Conservation (phyloP, 2,888 invertebrate genomes). For the Hesperia comma region DNA sequence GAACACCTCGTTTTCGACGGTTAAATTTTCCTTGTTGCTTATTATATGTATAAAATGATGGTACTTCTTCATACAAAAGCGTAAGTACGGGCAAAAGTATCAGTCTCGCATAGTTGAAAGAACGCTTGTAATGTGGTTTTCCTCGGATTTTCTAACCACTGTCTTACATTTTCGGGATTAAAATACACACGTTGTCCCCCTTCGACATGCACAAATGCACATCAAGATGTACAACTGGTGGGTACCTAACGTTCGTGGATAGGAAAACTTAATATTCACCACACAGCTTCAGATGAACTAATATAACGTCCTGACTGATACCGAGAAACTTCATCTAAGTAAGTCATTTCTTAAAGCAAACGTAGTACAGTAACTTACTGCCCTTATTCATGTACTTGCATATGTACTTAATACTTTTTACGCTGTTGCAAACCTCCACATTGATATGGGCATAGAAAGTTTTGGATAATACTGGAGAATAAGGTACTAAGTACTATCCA, state of each 20-base stretch:
- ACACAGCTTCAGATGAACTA: slow-evolving; percentile 41
- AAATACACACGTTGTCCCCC: no score
- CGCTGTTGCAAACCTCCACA: slow-evolving; percentile 60
- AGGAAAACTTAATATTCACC: slow-evolving; percentile 33
- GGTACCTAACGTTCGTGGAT: no score
- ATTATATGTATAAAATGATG: background rate
- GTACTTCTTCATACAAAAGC: background rate
- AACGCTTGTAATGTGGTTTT: background rate
- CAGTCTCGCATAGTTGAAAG: background rate
- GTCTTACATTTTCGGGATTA: no score
- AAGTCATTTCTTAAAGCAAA: slow-evolving; percentile 40
- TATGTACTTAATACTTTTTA: slow-evolving; percentile 61
- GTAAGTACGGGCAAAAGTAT: background rate
- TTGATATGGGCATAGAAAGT: slow-evolving; percentile 45
- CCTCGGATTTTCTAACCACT: no score
- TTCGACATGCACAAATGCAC: no score
- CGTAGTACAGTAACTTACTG: slow-evolving; percentile 45
- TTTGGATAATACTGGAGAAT: slow-evolving; percentile 42
- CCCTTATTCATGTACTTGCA: slow-evolving; percentile 45
- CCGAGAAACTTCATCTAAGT: slow-evolving; percentile 43
- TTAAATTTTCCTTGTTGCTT: background rate
- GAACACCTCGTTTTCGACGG: background rate
- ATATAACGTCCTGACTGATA: slow-evolving; percentile 39
- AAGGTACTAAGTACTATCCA: slow-evolving; percentile 47
- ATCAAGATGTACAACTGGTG: no score